phyloP scores from a whole-genome alignment of 92 coral and sea anemone species.

The Parazoanthus swiftii region DNA sequence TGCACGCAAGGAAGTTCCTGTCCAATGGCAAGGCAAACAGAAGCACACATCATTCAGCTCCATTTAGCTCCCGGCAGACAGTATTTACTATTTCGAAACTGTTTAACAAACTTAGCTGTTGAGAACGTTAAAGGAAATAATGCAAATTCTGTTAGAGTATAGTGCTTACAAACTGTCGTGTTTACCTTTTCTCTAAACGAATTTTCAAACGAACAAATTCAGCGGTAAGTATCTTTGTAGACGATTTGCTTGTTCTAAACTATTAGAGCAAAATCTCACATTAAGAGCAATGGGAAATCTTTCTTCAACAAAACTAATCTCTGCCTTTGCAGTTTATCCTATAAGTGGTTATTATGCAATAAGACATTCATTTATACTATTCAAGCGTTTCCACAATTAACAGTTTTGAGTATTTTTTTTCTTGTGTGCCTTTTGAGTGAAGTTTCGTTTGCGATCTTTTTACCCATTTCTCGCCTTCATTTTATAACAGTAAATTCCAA shows the following conservation, averaged over 20 bases:
- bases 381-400: too few relatives aligned
- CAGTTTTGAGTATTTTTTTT: too few relatives aligned
- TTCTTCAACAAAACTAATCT: background rate
- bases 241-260: background rate
- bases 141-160: background rate
- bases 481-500: too few relatives aligned
- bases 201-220: background rate
- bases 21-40: background rate
- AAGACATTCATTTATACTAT: background rate
- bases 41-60: background rate
- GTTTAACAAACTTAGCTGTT: slow-evolving; percentile 4
- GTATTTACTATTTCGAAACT: background rate
- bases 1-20: background rate
- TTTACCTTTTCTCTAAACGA: background rate
- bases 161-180: background rate
- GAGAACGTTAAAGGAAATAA: background rate
- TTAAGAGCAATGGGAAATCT: background rate
- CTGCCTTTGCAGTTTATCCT: background rate
- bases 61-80: slow-evolving; percentile 12
- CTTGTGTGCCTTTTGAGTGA: too few relatives aligned
- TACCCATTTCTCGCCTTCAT: too few relatives aligned
- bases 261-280: background rate
- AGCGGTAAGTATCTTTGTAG: background rate
- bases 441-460: too few relatives aligned
- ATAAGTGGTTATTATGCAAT: background rate